Percentiles rank a stretch among this genome's conserved stretches.
These are phyloP conservation scores for Podotricha telesiphe DNA, from an alignment of 2,888 invertebrate species.

Conservation along the genomic window DNA sequence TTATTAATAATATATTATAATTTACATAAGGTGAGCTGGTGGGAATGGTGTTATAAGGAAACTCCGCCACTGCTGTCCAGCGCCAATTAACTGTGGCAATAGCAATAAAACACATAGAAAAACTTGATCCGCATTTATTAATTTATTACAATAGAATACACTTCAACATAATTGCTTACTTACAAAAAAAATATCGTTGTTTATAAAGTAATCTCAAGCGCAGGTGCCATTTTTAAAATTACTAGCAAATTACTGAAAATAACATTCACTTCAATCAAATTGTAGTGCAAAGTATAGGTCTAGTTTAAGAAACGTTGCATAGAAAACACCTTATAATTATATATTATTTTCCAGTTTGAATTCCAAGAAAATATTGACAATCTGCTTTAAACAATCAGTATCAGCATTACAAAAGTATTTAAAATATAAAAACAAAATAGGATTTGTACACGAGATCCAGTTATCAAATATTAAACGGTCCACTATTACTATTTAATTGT, in stretches of 20 bases:
- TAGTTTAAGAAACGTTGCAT: too few species aligned
- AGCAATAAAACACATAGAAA: slow-evolving; percentile 55
- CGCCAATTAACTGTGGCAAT: neutral
- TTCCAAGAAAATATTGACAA: neutral
- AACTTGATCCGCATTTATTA: slow-evolving; percentile 76
- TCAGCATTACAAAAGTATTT: neutral
- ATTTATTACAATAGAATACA: slow-evolving; percentile 76
- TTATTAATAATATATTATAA: too few species aligned
- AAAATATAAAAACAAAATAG: neutral
- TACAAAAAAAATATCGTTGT: slow-evolving; percentile 54
- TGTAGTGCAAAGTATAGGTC: too few species aligned
- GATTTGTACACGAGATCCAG: neutral
- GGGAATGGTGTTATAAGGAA: too few species aligned
- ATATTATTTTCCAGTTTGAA: too few species aligned
- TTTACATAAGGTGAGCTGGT: too few species aligned
- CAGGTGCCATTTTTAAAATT: neutral
- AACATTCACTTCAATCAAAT: neutral
- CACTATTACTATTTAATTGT: neutral
- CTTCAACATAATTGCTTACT: slow-evolving; percentile 69
- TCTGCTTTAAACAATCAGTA: neutral
- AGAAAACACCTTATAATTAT: too few species aligned
- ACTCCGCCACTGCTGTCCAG: too few species aligned
- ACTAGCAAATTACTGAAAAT: neutral
- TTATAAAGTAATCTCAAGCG: slow-evolving; percentile 57
- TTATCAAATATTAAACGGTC: neutral